Percentiles rank a stretch among this genome's conserved stretches.
These are phyloP conservation scores for Sciurus niger DNA, from an alignment of 2,113 vertebrate species.

Conservation along the genomic window DNA sequence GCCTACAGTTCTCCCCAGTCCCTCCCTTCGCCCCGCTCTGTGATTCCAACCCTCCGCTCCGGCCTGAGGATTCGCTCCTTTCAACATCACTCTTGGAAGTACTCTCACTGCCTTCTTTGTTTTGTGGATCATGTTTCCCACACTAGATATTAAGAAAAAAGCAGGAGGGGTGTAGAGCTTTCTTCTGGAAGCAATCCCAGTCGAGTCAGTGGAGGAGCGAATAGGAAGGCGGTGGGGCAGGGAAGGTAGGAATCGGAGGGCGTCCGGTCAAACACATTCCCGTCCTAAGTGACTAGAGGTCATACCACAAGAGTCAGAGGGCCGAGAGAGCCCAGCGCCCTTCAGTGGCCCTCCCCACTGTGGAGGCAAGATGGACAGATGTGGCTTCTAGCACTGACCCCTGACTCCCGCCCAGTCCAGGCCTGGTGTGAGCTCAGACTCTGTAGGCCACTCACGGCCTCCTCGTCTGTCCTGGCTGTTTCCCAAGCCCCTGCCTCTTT, in stretches of 20 bases:
- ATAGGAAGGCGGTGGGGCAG: not conserved
- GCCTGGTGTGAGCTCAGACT: fast-evolving
- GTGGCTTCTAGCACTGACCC: not conserved
- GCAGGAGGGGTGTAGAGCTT: not conserved
- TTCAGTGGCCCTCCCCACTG: not conserved
- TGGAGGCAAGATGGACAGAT: fast-evolving
- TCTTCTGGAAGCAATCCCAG: not conserved
- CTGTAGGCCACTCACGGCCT: fast-evolving
- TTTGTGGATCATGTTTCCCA: not conserved
- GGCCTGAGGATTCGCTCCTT: not conserved
- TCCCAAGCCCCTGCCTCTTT: fast-evolving
- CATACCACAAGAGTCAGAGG: not conserved
- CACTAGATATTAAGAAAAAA: not conserved
- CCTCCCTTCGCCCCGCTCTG: not conserved
- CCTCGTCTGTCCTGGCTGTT: not conserved
- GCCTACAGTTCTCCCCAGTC: too few relatives aligned
- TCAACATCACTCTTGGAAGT: not conserved
- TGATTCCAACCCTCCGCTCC: not conserved
- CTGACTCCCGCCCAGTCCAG: fast-evolving
- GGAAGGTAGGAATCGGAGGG: too few relatives aligned
- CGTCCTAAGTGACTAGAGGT: not conserved
- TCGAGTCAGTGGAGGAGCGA: not conserved
- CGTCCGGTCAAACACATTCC: fast-evolving
- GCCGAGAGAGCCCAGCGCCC: not conserved
- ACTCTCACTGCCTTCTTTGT: not conserved